Percentiles rank a stretch among this genome's conserved stretches.
These are phyloP conservation scores for Suillia variegata DNA, from an alignment of 2,888 invertebrate species.

Conservation along the genomic window DNA sequence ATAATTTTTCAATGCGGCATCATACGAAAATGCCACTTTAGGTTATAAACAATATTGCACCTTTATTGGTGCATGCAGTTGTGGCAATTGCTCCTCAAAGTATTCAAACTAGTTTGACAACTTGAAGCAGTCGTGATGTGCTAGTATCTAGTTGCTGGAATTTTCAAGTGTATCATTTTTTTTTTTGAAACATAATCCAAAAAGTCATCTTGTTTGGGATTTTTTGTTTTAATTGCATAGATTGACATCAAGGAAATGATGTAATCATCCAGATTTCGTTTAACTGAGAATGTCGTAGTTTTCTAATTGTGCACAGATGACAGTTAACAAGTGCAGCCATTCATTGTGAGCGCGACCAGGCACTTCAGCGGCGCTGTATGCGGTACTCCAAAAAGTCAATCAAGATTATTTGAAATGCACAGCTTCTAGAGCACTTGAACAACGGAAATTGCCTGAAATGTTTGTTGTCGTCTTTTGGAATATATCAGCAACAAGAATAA, in stretches of 20 bases:
- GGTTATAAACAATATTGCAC: slow-evolving; percentile 23
- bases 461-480: too few species aligned
- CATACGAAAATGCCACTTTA: slow-evolving; percentile 13
- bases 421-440: background rate
- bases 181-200: background rate
- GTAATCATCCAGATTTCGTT: slow-evolving; percentile 18
- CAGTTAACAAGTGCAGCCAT: slow-evolving; percentile 25
- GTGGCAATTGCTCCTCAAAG: background rate
- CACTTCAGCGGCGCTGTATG: slow-evolving; percentile 15
- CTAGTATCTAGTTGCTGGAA: background rate
- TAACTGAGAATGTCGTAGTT: slow-evolving; percentile 18
- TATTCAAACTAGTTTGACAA: background rate
- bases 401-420: slow-evolving; percentile 11
- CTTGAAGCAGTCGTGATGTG: background rate
- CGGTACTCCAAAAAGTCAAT: slow-evolving; percentile 19
- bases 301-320: slow-evolving; percentile 23
- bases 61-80: slow-evolving; percentile 12
- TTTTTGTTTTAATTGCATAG: background rate
- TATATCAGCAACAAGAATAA: too few species aligned
- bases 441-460: slow-evolving; percentile 18
- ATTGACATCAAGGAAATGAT: slow-evolving; percentile 29
- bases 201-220: background rate
- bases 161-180: background rate
- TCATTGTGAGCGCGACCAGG: slow-evolving; percentile 17
- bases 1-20: background rate